Evolutionary conservation across 2,113 vertebrate genomes (phyloP).

Genomic region (Poicephalus meyeri): DNA sequence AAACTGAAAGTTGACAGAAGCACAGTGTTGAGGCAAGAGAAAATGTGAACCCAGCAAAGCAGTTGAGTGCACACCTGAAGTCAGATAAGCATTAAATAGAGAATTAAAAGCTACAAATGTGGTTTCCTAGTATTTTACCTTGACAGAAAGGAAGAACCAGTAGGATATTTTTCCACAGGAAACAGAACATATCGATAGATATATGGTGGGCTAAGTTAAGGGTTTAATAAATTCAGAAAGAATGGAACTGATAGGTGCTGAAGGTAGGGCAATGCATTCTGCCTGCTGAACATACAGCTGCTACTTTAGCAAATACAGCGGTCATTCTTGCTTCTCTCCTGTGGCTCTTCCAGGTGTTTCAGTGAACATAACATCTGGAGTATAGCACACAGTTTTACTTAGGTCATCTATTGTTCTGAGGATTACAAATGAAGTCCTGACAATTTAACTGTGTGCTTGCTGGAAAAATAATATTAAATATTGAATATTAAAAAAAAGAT

Average conservation of each 20-base stretch:
- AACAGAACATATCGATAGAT: background rate
- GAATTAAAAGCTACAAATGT: background rate
- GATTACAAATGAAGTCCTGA: conserved; percentile 42
- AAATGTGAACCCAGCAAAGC: background rate
- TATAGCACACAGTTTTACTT: background rate
- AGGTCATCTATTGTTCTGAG: conserved; percentile 63
- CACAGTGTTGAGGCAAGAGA: background rate
- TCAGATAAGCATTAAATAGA: background rate
- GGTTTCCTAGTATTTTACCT: background rate
- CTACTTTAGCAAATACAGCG: conserved; percentile 45
- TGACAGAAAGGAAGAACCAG: background rate
- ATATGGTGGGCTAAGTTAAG: background rate
- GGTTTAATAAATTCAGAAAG: conserved; percentile 9
- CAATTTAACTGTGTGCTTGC: conserved; percentile 24
- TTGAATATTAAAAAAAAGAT: background rate
- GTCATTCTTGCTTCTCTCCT: conserved; percentile 62
- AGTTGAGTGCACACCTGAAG: background rate
- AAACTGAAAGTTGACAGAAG: background rate
- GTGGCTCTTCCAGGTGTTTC: conserved; percentile 72
- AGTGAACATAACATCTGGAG: conserved; percentile 68
- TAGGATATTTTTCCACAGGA: background rate
- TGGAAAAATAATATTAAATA: background rate
- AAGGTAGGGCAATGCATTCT: background rate
- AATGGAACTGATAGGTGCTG: background rate
- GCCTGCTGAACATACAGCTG: conserved; percentile 29